A percentile compares a stretch with the other conserved stretches of the same genome.
Conservation (phyloP, 1,140 invertebrate genomes). For the Antheraea pernyi region DNA sequence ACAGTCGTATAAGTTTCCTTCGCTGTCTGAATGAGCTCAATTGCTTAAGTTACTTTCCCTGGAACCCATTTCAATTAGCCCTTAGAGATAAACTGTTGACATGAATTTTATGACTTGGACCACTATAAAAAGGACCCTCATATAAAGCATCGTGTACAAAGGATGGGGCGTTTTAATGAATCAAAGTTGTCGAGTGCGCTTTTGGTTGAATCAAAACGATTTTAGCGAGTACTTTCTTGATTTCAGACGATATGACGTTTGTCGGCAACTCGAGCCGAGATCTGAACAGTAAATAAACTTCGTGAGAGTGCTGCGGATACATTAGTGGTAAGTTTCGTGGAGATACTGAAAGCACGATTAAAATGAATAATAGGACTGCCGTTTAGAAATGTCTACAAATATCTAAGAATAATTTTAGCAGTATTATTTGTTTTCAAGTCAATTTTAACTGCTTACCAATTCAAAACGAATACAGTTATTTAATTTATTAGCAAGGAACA, state of each 20-base stretch:
- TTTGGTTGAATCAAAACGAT: conserved; percentile 13
- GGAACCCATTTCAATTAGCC: too few species aligned
- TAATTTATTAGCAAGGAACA: too few species aligned
- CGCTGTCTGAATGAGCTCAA: too few species aligned
- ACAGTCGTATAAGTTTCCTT: too few species aligned
- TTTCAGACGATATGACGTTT: background rate
- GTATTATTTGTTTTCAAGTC: too few species aligned
- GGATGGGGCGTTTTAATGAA: conserved; percentile 50
- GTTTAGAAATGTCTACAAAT: background rate
- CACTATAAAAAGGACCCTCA: conserved; percentile 34
- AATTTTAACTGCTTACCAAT: too few species aligned
- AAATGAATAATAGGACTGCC: background rate
- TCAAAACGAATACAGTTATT: too few species aligned
- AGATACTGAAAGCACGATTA: background rate
- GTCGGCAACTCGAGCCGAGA: background rate
- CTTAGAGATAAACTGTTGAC: too few species aligned
- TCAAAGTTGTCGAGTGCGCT: conserved; percentile 28
- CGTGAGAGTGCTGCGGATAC: background rate
- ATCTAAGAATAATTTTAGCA: too few species aligned
- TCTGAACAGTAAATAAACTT: background rate
- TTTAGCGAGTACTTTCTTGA: conserved; percentile 11
- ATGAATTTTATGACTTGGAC: conserved; percentile 20
- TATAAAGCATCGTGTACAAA: conserved; percentile 39
- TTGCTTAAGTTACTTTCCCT: too few species aligned
- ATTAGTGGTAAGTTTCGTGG: background rate